These are phyloP conservation scores for Lepisosteus osseus DNA, from an alignment of 2,113 vertebrate species.

Conservation along the genomic window DNA sequence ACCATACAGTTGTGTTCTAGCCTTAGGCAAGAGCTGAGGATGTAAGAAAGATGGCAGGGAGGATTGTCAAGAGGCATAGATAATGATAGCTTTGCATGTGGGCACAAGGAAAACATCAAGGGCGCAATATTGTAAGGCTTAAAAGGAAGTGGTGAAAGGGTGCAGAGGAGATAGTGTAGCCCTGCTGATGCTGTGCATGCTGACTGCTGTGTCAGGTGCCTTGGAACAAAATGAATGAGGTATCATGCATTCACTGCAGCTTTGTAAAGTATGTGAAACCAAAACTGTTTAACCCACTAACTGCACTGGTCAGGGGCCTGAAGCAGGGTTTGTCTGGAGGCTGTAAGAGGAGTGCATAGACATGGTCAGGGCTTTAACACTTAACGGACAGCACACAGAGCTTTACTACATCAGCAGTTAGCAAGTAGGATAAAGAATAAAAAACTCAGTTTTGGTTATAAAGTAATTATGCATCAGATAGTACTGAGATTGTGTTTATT, in stretches of 20 bases:
- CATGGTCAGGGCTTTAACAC: too few species aligned
- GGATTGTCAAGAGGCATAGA: conserved; percentile 71
- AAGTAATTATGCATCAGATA: too few species aligned
- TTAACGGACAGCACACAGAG: too few species aligned
- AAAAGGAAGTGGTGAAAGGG: conserved; percentile 51
- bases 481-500: too few species aligned
- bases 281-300: background rate
- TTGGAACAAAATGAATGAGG: conserved; percentile 57
- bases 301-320: background rate
- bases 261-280: too few species aligned
- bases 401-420: too few species aligned
- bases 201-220: conserved; percentile 59
- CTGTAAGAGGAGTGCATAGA: too few species aligned
- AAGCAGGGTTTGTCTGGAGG: too few species aligned
- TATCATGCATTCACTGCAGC: too few species aligned
- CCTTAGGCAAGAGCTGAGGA: conserved; percentile 64
- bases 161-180: conserved; percentile 43
- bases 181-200: conserved; percentile 26
- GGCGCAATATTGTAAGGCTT: conserved; percentile 52
- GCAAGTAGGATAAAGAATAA: too few species aligned
- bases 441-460: too few species aligned
- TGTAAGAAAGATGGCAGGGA: conserved; percentile 63
- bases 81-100: conserved; percentile 74
- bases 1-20: conserved; percentile 63
- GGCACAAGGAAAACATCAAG: conserved; percentile 69